Percentiles rank a stretch among this genome's conserved stretches.
Evolutionary conservation across 1,140 invertebrate species (phyloP).

Genomic region (Grapholita molesta): DNA sequence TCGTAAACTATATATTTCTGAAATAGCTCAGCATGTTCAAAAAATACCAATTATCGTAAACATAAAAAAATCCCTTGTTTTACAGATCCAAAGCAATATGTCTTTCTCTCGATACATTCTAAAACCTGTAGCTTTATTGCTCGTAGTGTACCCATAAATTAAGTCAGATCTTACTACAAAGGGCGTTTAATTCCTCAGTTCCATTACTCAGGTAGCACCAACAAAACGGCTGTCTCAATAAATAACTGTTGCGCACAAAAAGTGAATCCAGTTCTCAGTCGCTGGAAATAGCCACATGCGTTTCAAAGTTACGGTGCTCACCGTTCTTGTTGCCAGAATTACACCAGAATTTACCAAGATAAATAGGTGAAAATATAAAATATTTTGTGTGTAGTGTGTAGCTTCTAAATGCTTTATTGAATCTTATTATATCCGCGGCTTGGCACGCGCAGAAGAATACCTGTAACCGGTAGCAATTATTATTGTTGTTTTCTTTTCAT

Average conservation of each 20-base stretch:
- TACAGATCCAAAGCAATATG: too few relatives aligned
- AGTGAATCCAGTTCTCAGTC: background rate
- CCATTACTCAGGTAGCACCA: background rate
- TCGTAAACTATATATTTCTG: too few relatives aligned
- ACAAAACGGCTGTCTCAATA: background rate
- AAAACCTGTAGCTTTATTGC: background rate
- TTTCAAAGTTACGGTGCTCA: background rate
- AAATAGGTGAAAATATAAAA: background rate
- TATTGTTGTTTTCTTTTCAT: too few relatives aligned
- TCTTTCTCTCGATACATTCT: background rate
- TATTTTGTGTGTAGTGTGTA: too few relatives aligned
- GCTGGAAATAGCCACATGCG: background rate
- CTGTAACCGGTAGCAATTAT: too few relatives aligned
- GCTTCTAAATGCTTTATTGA: too few relatives aligned
- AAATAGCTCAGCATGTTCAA: too few relatives aligned
- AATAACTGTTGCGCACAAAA: background rate
- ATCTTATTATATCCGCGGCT: too few relatives aligned
- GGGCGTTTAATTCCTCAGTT: background rate
- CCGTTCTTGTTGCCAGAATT: background rate
- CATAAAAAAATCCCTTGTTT: background rate
- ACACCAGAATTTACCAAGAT: background rate
- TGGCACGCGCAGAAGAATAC: too few relatives aligned
- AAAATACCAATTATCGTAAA: too few relatives aligned
- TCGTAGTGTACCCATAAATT: background rate
- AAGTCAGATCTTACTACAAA: background rate